Percentiles rank a stretch among this genome's conserved stretches.
These are phyloP conservation scores for Ophthalmotilapia sp. DNA, from an alignment of 2,113 vertebrate species.

Conservation along the genomic window DNA sequence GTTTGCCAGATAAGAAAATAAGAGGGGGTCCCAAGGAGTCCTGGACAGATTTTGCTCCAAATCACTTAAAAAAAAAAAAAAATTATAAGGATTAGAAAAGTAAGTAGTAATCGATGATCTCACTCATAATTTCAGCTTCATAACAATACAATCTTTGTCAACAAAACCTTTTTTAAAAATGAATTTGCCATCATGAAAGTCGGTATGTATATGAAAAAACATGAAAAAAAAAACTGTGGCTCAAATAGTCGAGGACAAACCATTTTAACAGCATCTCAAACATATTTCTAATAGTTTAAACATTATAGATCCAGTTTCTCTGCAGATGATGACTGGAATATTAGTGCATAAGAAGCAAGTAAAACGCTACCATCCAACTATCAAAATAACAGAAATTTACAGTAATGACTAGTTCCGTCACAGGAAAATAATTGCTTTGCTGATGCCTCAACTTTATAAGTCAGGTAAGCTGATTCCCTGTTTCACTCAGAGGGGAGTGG, in stretches of 20 bases:
- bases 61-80: neutral
- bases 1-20: neutral
- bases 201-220: neutral
- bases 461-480: neutral
- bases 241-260: neutral
- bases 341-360: neutral
- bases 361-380: neutral
- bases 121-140: neutral
- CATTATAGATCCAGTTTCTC: neutral
- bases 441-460: neutral
- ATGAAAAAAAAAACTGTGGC: neutral
- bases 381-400: neutral
- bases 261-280: neutral
- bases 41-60: neutral
- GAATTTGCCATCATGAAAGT: neutral
- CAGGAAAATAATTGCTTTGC: neutral
- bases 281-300: neutral
- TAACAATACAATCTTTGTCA: neutral
- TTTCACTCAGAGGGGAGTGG: neutral
- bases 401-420: neutral
- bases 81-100: neutral
- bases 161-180: rapidly evolving
- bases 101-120: neutral
- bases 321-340: neutral
- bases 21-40: neutral